Conservation (phyloP, 2,113 vertebrate species). For the Myiagra hebetior region DNA sequence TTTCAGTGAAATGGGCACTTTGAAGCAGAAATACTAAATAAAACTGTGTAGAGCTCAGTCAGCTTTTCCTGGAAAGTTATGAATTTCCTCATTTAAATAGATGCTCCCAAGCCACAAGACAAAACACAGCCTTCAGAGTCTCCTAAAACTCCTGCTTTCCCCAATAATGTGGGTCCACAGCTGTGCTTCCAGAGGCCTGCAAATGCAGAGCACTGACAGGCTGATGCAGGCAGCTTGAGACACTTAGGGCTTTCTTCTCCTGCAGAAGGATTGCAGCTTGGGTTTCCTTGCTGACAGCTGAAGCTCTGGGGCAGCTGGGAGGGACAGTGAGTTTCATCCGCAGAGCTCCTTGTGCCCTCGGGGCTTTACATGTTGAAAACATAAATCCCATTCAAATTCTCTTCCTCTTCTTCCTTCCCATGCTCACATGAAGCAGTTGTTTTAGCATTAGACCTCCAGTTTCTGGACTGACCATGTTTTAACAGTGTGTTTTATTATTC, state of each 20-base stretch:
- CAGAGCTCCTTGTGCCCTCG: not conserved
- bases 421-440: not conserved
- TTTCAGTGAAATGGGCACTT: not conserved
- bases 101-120: not conserved
- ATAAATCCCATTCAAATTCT: not conserved
- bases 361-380: not conserved
- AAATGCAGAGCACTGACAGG: not conserved
- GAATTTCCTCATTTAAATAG: not conserved
- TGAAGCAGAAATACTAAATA: not conserved
- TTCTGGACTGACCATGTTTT: not conserved
- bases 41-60: not conserved
- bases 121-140: not conserved
- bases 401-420: not conserved
- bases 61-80: not conserved
- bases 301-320: not conserved
- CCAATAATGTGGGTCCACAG: accelerated
- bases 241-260: not conserved
- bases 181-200: not conserved
- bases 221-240: not conserved
- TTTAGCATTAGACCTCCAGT: not conserved
- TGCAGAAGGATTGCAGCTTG: not conserved
- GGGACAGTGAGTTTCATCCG: not conserved
- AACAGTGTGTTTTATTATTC: not conserved
- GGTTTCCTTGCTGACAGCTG: not conserved
- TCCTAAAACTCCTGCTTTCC: not conserved